Evolutionary conservation across 2,113 vertebrate species (phyloP).

Genomic region (Archocentrus centrarchus): DNA sequence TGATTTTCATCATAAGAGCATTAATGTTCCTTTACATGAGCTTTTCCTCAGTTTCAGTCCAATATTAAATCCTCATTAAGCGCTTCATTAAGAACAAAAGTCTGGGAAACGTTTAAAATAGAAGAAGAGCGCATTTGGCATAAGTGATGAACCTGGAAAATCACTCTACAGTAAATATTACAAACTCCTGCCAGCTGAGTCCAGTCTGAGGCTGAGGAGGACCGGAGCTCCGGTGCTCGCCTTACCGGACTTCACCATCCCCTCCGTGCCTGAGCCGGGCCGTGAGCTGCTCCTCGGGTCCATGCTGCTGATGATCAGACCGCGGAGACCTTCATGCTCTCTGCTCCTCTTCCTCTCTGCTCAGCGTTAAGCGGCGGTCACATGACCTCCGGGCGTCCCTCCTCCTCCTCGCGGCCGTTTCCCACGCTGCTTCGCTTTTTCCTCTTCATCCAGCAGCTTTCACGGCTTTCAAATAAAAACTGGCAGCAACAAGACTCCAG

Average conservation of each 20-base stretch:
- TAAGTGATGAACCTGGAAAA: too few relatives aligned
- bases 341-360: not conserved
- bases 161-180: too few relatives aligned
- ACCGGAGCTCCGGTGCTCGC: too few relatives aligned
- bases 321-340: conserved; percentile 3
- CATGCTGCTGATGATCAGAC: conserved; percentile 16
- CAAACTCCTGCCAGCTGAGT: too few relatives aligned
- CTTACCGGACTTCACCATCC: conserved; percentile 53
- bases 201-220: not conserved
- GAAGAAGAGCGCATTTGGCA: too few relatives aligned
- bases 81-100: too few relatives aligned
- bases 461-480: not conserved
- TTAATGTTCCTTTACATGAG: too few relatives aligned
- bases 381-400: conserved; percentile 22
- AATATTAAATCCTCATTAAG: too few relatives aligned
- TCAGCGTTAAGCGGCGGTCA: conserved; percentile 33
- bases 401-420: conserved; percentile 1
- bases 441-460: not conserved
- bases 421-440: conserved; percentile 8
- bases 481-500: not conserved
- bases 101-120: too few relatives aligned
- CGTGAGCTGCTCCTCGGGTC: not conserved
- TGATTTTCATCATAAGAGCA: too few relatives aligned
- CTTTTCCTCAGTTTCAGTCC: too few relatives aligned
- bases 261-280: not conserved